These are phyloP conservation scores for Heliothis virescens DNA, from an alignment of 1,140 invertebrate genomes.

Conservation along the genomic window DNA sequence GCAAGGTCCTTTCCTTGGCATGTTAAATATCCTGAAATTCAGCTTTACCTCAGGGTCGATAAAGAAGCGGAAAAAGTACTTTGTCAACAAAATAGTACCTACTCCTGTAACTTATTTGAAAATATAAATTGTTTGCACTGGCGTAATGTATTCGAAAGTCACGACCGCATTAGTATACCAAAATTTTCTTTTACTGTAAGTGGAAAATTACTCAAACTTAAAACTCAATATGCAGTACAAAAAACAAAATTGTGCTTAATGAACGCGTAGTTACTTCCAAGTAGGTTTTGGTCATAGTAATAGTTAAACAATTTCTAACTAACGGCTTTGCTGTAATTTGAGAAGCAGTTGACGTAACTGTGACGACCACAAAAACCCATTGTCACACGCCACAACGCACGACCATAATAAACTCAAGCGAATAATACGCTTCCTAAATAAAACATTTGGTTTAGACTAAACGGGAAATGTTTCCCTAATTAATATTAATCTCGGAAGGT, in stretches of 20 bases:
- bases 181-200: slow-evolving; percentile 5
- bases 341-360: slow-evolving; percentile 24
- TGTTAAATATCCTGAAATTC: too few relatives aligned
- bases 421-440: slow-evolving; percentile 38
- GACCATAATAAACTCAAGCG: slow-evolving; percentile 34
- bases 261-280: not conserved
- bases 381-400: slow-evolving; percentile 44
- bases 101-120: slow-evolving; percentile 8
- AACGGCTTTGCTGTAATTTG: slow-evolving; percentile 9
- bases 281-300: not conserved
- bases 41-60: too few relatives aligned
- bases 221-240: not conserved
- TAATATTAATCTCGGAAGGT: slow-evolving; percentile 39
- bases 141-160: not conserved
- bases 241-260: not conserved
- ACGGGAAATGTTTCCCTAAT: slow-evolving; percentile 22
- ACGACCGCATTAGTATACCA: not conserved
- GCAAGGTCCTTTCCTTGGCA: not conserved
- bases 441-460: not conserved
- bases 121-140: not conserved
- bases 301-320: slow-evolving; percentile 11
- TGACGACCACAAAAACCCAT: slow-evolving; percentile 38
- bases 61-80: too few relatives aligned
- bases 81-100: not conserved
- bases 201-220: slow-evolving; percentile 12